A percentile compares a stretch with the other conserved stretches of the same genome.
phyloP scores from a whole-genome alignment of 2,888 invertebrate genomes.

The Empis stercorea region DNA sequence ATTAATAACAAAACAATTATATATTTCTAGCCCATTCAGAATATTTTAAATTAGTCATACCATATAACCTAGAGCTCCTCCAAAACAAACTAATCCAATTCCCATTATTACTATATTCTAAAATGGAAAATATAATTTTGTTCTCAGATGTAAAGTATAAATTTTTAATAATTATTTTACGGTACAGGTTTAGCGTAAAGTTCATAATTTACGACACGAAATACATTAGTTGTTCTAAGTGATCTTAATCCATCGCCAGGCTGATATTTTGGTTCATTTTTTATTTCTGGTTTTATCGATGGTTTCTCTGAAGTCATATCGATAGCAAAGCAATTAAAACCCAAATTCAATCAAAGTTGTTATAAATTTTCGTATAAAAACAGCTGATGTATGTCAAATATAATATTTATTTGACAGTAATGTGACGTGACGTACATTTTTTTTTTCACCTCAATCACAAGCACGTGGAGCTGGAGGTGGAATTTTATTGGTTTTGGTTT shows the following conservation, averaged over 20 bases:
- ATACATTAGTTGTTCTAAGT: slow-evolving; percentile 57
- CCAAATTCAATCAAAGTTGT: no score
- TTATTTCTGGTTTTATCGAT: not conserved
- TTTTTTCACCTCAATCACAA: no score
- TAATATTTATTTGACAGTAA: no score
- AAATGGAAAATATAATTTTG: slow-evolving; percentile 23
- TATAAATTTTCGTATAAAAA: no score
- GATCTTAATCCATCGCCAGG: slow-evolving; percentile 70
- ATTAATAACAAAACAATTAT: no score
- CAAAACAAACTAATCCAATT: slow-evolving; percentile 61
- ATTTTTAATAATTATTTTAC: slow-evolving; percentile 26
- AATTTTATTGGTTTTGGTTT: no score
- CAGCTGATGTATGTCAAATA: no score
- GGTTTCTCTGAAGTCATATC: not conserved
- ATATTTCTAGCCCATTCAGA: no score
- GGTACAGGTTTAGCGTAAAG: slow-evolving; percentile 80
- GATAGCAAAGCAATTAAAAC: no score
- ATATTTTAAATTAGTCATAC: no score
- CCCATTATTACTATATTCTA: slow-evolving; percentile 81
- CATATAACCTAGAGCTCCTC: slow-evolving; percentile 65
- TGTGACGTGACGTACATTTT: no score
- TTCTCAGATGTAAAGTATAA: not conserved
- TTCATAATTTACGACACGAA: slow-evolving; percentile 77
- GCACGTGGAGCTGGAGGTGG: no score
- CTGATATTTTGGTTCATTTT: slow-evolving; percentile 1